Evolutionary conservation across 2,888 invertebrate species (phyloP).

Genomic region (Anarsia innoxiella): DNA sequence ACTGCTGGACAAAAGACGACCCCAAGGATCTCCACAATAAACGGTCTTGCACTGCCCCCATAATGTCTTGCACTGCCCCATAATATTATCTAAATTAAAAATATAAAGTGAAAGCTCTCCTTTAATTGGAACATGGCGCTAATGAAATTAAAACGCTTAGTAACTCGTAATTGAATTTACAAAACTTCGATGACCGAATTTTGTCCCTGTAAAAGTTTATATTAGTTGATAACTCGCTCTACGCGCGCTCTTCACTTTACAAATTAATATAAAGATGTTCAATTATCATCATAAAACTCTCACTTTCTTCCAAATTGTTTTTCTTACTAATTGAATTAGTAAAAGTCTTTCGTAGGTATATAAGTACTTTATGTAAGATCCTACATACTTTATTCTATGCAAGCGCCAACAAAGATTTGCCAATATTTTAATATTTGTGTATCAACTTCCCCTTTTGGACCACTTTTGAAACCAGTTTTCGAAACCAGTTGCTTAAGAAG

Average conservation of each 20-base stretch:
- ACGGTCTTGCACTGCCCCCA: no score
- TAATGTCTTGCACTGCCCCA: no score
- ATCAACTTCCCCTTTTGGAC: no score
- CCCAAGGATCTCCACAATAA: no score
- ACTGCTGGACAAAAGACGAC: no score
- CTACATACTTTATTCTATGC: no score
- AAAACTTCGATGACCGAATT: constrained; percentile 19
- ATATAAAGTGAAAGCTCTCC: no score
- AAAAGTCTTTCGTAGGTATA: not conserved
- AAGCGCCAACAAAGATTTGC: no score
- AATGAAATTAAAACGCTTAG: constrained; percentile 18
- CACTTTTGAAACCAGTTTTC: no score
- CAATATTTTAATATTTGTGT: no score
- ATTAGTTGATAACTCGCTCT: constrained; percentile 17
- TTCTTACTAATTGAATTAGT: constrained; percentile 12
- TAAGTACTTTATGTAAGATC: not conserved
- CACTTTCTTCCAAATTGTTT: constrained; percentile 15
- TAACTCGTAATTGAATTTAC: constrained; percentile 19
- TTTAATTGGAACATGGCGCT: not conserved
- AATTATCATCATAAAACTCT: constrained; percentile 14
- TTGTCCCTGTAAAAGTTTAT: constrained; percentile 18
- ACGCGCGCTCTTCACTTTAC: constrained; percentile 8
- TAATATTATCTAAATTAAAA: no score
- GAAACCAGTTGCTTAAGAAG: no score
- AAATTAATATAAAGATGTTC: constrained; percentile 18